A percentile compares a stretch with the other conserved stretches of the same genome.
Evolutionary conservation across 37 sponge, comb jelly and placozoan genomes (phyloP).

Genomic region (Crambe crambe): DNA sequence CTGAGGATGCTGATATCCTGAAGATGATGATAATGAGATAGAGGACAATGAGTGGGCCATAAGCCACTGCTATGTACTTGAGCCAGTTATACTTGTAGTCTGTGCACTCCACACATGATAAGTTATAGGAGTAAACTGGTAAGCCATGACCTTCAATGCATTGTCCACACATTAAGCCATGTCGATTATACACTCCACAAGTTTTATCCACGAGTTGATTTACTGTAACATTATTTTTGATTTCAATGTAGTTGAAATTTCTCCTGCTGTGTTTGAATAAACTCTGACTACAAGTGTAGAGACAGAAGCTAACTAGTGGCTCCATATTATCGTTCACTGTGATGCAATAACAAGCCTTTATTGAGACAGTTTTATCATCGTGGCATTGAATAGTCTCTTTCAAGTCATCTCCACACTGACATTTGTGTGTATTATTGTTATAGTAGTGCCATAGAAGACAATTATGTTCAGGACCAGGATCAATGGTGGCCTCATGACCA

Average conservation of each 20-base stretch:
- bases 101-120: conserved; percentile 21
- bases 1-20: conserved; percentile 21
- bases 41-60: conserved; percentile 52
- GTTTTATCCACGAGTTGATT: neutral
- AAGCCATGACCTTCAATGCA: conserved; percentile 31
- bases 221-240: neutral
- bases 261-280: neutral
- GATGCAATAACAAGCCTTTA: neutral
- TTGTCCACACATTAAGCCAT: conserved; percentile 30
- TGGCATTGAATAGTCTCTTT: too few species aligned
- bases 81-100: conserved; percentile 11
- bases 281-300: neutral
- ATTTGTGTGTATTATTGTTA: too few species aligned
- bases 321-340: neutral
- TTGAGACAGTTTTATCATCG: neutral
- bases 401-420: too few species aligned
- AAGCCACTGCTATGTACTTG: conserved; percentile 32
- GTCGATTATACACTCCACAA: conserved; percentile 8
- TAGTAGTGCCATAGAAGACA: too few species aligned
- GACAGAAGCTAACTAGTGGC: neutral
- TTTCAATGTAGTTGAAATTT: neutral
- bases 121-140: conserved; percentile 43
- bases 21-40: conserved; percentile 57
- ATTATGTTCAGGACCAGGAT: too few species aligned
- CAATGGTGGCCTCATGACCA: too few species aligned